Evolutionary conservation across 2,797 vertebrate species (phyloP).

Genomic region (Mallotus villosus): DNA sequence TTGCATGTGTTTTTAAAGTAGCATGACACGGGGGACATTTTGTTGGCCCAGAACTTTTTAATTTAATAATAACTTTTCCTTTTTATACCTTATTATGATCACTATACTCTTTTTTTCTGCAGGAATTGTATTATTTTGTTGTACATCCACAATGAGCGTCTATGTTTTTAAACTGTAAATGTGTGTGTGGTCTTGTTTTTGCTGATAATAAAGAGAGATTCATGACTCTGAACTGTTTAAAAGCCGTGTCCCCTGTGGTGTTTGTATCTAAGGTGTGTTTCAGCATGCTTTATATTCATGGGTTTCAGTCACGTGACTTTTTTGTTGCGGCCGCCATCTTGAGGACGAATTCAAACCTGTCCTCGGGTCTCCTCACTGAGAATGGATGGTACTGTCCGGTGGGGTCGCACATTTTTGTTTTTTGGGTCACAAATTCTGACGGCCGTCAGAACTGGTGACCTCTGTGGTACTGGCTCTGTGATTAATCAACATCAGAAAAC

Average conservation of each 20-base stretch:
- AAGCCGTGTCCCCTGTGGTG: constrained; percentile 19
- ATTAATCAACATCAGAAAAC: no score
- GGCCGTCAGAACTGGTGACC: no score
- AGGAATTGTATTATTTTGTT: constrained; percentile 49
- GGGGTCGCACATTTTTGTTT: no score
- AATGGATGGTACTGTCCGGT: no score
- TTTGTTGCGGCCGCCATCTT: no score
- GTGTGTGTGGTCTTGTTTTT: constrained; percentile 68
- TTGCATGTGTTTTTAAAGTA: constrained; percentile 75
- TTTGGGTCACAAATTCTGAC: no score
- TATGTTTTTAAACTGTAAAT: constrained; percentile 71
- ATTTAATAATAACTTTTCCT: constrained; percentile 63
- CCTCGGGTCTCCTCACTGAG: no score
- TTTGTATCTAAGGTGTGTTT: background rate
- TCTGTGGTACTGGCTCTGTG: no score
- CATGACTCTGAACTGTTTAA: constrained; percentile 65
- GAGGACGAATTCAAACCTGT: no score
- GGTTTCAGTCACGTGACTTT: no score
- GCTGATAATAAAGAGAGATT: constrained; percentile 69
- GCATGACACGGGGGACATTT: constrained; percentile 63
- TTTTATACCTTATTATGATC: constrained; percentile 63
- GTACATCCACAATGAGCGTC: constrained; percentile 66
- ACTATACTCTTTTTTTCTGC: constrained; percentile 57
- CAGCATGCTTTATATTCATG: background rate
- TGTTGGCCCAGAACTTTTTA: constrained; percentile 62